A percentile compares a stretch with the other conserved stretches of the same genome.
Conservation (phyloP, 2,888 invertebrate genomes). For the Chelonus formosanus region DNA sequence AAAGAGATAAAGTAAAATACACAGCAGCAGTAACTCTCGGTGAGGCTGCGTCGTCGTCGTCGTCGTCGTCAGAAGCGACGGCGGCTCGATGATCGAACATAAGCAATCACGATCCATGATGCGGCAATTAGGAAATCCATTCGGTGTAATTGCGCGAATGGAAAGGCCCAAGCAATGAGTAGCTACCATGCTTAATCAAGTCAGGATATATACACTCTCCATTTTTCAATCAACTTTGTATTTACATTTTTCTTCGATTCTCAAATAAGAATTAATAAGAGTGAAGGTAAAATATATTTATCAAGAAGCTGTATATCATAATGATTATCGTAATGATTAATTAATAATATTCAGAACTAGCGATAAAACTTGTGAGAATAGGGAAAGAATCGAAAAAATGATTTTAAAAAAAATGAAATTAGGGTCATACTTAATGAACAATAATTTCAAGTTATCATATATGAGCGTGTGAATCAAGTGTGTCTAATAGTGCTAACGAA, state of each 20-base stretch:
- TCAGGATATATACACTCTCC: constrained; percentile 37
- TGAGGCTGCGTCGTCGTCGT: constrained; percentile 19
- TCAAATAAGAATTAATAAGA: neutral
- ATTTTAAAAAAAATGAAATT: neutral
- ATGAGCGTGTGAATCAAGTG: constrained; percentile 46
- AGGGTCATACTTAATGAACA: constrained; percentile 7
- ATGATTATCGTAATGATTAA: too few relatives aligned
- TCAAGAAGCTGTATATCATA: too few relatives aligned
- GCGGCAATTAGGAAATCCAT: constrained; percentile 63
- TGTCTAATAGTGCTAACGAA: constrained; percentile 26
- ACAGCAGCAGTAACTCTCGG: neutral
- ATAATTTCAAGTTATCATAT: constrained; percentile 8
- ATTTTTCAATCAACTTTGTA: constrained; percentile 18
- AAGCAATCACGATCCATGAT: constrained; percentile 54
- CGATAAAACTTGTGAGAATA: too few relatives aligned
- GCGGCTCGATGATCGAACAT: constrained; percentile 51
- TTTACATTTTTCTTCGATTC: too few relatives aligned
- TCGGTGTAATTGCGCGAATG: constrained; percentile 63
- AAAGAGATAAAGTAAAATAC: constrained; percentile 7
- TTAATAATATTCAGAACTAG: too few relatives aligned
- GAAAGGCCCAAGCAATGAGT: constrained; percentile 42
- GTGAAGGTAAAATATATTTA: neutral
- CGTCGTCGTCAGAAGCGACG: constrained; percentile 26
- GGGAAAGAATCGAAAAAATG: neutral
- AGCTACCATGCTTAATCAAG: constrained; percentile 56